These are phyloP conservation scores for Zygothrica quintamaculata DNA, from an alignment of 2,888 invertebrate species.

Conservation along the genomic window DNA sequence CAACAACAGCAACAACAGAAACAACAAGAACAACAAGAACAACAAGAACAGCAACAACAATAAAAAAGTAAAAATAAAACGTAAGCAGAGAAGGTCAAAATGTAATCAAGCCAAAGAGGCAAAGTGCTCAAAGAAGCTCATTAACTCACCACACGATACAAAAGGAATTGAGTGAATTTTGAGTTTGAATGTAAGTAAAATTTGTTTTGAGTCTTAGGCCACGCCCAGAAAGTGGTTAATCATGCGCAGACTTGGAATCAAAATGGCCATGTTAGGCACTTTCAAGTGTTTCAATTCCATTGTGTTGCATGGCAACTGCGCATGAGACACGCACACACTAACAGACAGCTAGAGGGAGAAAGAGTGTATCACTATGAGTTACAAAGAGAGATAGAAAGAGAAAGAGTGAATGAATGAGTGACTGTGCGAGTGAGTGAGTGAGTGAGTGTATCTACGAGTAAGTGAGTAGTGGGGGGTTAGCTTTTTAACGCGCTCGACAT, in stretches of 20 bases:
- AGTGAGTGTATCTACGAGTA: conserved; percentile 12
- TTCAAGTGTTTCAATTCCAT: conserved; percentile 54
- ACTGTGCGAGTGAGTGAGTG: conserved; percentile 17
- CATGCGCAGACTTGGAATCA: conserved; percentile 64
- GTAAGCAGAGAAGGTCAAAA: conserved; percentile 71
- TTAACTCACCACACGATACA: conserved; percentile 58
- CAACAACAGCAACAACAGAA: conserved; percentile 1
- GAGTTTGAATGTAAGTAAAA: conserved; percentile 26
- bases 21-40: neutral
- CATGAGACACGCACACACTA: conserved; percentile 27
- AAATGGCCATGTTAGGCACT: conserved; percentile 58
- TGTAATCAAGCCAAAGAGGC: conserved; percentile 61
- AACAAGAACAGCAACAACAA: neutral
- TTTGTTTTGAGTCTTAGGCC: conserved; percentile 36
- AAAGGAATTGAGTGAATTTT: conserved; percentile 32
- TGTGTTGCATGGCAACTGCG: conserved; percentile 55
- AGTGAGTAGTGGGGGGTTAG: conserved; percentile 51
- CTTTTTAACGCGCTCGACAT: conserved; percentile 79
- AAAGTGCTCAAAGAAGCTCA: conserved; percentile 54
- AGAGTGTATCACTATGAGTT: no score
- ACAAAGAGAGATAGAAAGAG: conserved; percentile 13
- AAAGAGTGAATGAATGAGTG: conserved; percentile 21
- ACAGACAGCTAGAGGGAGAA: conserved; percentile 16
- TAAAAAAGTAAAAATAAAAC: conserved; percentile 15
- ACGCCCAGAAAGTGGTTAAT: conserved; percentile 50